A percentile compares a stretch with the other conserved stretches of the same genome.
These are phyloP conservation scores for Leptoclinus maculatus DNA, from an alignment of 2,797 vertebrate species.

Conservation along the genomic window DNA sequence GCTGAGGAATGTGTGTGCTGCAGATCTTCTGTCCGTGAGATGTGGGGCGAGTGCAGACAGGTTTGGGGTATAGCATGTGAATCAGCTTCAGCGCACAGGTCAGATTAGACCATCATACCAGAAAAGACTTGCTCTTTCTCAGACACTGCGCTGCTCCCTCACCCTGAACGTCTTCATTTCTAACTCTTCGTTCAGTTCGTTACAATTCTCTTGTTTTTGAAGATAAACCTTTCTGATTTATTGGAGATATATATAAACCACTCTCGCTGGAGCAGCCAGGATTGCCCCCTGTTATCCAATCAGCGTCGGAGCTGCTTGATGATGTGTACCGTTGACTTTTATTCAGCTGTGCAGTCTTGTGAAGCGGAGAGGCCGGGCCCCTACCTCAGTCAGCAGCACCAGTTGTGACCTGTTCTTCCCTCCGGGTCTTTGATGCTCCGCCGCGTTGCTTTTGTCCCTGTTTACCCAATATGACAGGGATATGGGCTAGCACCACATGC, in stretches of 20 bases:
- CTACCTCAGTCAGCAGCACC: slow-evolving; percentile 61
- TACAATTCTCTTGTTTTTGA: background rate
- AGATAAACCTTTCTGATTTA: slow-evolving; percentile 2
- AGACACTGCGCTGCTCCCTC: slow-evolving; percentile 39
- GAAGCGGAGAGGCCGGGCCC: slow-evolving; percentile 46
- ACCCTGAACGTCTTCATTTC: slow-evolving; percentile 27
- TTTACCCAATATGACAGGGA: slow-evolving; percentile 80
- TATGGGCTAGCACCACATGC: slow-evolving; percentile 72
- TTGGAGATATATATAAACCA: background rate
- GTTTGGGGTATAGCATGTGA: slow-evolving; percentile 81
- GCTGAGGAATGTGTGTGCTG: slow-evolving; percentile 77
- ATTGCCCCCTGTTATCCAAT: slow-evolving; percentile 7
- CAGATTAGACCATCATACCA: slow-evolving; percentile 80
- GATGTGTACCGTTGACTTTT: slow-evolving; percentile 45
- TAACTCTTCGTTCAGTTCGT: background rate
- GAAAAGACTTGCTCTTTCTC: slow-evolving; percentile 57
- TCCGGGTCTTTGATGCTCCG: slow-evolving; percentile 76
- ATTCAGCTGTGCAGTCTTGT: slow-evolving; percentile 60
- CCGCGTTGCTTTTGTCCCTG: slow-evolving; percentile 76
- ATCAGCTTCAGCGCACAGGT: slow-evolving; percentile 74
- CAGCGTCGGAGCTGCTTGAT: background rate
- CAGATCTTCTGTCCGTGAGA: slow-evolving; percentile 79
- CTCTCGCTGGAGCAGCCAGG: background rate
- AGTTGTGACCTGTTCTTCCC: slow-evolving; percentile 78
- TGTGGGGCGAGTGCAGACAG: slow-evolving; percentile 84